phyloP scores from a whole-genome alignment of 2,888 invertebrate genomes.

The Lithodes maja region DNA sequence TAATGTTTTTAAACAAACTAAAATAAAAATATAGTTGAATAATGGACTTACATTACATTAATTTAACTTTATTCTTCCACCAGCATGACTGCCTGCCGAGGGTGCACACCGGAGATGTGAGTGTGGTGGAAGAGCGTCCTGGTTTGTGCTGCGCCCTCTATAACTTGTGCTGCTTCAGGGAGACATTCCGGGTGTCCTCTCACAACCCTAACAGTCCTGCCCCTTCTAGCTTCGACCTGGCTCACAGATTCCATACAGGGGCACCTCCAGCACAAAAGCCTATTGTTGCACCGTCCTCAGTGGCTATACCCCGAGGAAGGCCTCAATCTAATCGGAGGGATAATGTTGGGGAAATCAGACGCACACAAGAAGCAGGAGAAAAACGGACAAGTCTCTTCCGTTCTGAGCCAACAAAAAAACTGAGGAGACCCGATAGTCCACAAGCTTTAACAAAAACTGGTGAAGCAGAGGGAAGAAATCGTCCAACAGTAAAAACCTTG shows the following conservation, averaged over 20 bases:
- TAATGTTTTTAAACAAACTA: too few species aligned
- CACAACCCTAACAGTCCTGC: not conserved
- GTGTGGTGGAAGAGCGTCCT: conserved; percentile 55
- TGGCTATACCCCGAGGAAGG: not conserved
- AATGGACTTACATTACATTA: too few species aligned
- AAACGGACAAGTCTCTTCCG: not conserved
- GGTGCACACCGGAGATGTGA: conserved; percentile 49
- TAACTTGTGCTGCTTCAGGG: conserved; percentile 61
- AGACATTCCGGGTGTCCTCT: conserved; percentile 38
- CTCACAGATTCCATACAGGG: conserved; percentile 47
- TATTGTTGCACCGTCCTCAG: not conserved
- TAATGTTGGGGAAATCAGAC: not conserved
- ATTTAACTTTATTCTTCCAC: too few species aligned
- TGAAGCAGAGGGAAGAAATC: not conserved
- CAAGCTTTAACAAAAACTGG: not conserved
- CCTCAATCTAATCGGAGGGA: not conserved
- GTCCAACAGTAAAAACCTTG: not conserved
- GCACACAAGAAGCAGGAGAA: not conserved
- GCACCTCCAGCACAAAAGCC: not conserved
- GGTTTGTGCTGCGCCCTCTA: conserved; percentile 57
- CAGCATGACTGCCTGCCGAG: conserved; percentile 62
- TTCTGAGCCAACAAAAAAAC: conserved; percentile 20
- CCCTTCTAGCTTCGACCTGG: conserved; percentile 30
- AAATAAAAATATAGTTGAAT: too few species aligned
- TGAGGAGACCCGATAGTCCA: not conserved